A percentile compares a stretch with the other conserved stretches of the same genome.
phyloP scores from a whole-genome alignment of 2,113 vertebrate species.

The Oryzias javanicus region DNA sequence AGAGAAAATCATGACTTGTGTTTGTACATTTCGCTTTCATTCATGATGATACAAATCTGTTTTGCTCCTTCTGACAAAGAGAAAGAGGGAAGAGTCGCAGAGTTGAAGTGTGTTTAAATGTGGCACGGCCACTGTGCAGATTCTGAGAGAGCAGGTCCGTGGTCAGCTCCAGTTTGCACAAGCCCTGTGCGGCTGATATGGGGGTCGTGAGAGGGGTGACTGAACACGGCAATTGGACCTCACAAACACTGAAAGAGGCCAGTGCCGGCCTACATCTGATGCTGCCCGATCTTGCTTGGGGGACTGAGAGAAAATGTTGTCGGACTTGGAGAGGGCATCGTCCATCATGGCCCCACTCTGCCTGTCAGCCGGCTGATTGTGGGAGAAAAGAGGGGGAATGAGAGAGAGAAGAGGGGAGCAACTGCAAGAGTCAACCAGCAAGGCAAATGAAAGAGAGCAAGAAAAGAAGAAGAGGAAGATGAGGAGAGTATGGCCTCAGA shows the following conservation, averaged over 20 bases:
- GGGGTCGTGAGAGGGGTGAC: conserved; percentile 71
- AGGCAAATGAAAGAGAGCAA: conserved; percentile 56
- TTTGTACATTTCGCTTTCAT: conserved; percentile 7
- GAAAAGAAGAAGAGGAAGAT: conserved; percentile 42
- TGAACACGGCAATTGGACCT: conserved; percentile 76
- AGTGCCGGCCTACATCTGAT: conserved; percentile 54
- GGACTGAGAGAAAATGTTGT: conserved; percentile 82
- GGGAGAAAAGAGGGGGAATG: conserved; percentile 63
- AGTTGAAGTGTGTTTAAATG: conserved; percentile 56
- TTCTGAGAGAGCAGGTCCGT: conserved; percentile 61
- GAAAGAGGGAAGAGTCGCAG: conserved; percentile 53
- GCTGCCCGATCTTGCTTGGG: conserved; percentile 69
- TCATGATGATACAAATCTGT: conserved; percentile 45
- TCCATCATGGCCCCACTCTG: conserved; percentile 71
- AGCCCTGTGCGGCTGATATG: conserved; percentile 61
- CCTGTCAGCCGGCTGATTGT: conserved; percentile 74
- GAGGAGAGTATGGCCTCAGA: conserved; percentile 44
- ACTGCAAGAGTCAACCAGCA: conserved; percentile 51
- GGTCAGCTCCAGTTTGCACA: conserved; percentile 74
- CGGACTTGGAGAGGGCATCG: conserved; percentile 77
- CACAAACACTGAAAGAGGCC: conserved; percentile 74
- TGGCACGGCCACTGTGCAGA: conserved; percentile 56
- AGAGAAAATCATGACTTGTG: conserved; percentile 3
- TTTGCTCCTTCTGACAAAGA: conserved; percentile 42
- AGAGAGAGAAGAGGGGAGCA: conserved; percentile 50